Base-by-base conservation (phyloP, 1,140 invertebrate species). In the Gryllus bimaculatus region DNA sequence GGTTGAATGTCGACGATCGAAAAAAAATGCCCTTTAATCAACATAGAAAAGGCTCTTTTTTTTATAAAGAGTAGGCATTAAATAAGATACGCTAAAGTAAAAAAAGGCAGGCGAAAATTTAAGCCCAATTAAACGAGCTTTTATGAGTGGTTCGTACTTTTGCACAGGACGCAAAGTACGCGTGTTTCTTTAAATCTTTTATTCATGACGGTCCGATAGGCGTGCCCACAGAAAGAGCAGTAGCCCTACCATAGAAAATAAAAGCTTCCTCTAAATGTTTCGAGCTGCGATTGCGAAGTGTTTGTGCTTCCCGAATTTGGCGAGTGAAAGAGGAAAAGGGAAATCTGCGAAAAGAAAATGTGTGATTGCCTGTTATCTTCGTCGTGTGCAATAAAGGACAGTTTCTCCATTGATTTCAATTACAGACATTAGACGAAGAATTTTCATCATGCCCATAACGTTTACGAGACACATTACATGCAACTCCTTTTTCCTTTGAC, bases 161-260 rank as follows among this genome's bases (percentile, higher is more conserved):
- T 66, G 10, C 10, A 66, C 54, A 18, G 2, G 54, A 10, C 18
- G 54, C 10, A 66, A 66, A 13, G 10, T 66, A 10, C 18, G 18
- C 54, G 54, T 66, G 54, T 66, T 66, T 66, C 54, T 66, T 66
- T 66, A 66, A 66, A 66, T 66, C 10, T 66, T 66, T 66, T 66
- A 66, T 66, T 66, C 54, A 66, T 66, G 54, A 66, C 18, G 54
- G 54, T 18, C 18, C 2, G 18, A 66, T 66, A 66, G 10, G 54
- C 54, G 18, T 66, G 54, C 54, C 10, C 10, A 39, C 26, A 39
- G 26, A 66, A 66, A 66, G 54, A 66, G 54, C 54, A 66, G 10
- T 13, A 66, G 54, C 18, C 10, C 54, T 66, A 13, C 54, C 54
- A 66, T 13, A 66, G 54, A 39, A 39, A 1, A 39, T 39, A 39